Evolutionary conservation across 2,113 vertebrate genomes (phyloP).

Genomic region (Microcebus jonahi): DNA sequence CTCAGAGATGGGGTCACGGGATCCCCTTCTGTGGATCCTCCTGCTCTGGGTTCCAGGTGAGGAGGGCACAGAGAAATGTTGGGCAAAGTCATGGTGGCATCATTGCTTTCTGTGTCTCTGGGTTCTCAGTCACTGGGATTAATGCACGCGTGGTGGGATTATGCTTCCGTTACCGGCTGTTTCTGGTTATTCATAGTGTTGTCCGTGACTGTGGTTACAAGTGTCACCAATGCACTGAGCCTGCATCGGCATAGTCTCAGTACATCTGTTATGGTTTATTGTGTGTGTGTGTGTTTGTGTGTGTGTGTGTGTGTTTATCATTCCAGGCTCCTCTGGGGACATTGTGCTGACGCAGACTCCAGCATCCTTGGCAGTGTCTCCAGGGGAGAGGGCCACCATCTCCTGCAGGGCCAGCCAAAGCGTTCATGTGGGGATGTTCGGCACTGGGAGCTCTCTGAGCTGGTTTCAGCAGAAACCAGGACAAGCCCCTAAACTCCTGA

Average conservation of each 20-base stretch:
- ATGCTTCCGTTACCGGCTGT: not conserved
- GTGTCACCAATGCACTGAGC: not conserved
- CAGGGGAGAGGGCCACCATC: constrained; percentile 54
- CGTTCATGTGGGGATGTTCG: not conserved
- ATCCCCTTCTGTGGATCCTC: not conserved
- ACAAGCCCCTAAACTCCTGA: not conserved
- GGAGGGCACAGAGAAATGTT: rapidly evolving
- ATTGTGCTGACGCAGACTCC: constrained; percentile 70
- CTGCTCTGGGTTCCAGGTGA: not conserved
- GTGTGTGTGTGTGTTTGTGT: not conserved
- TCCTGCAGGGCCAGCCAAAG: constrained; percentile 57
- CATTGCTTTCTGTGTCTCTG: not conserved
- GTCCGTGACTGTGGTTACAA: not conserved
- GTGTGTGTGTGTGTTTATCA: not conserved
- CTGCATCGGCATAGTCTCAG: not conserved
- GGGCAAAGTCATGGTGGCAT: not conserved
- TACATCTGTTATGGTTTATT: not conserved
- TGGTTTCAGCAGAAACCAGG: constrained; percentile 80
- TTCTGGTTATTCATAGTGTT: not conserved
- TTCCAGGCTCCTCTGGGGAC: constrained; percentile 72
- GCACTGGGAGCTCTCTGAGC: not conserved
- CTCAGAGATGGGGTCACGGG: not conserved
- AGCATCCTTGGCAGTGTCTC: not conserved
- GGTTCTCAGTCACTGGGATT: not conserved
- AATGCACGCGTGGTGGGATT: not conserved